Evolutionary conservation across 2,797 vertebrate genomes (phyloP).

Genomic region (Anableps anableps): DNA sequence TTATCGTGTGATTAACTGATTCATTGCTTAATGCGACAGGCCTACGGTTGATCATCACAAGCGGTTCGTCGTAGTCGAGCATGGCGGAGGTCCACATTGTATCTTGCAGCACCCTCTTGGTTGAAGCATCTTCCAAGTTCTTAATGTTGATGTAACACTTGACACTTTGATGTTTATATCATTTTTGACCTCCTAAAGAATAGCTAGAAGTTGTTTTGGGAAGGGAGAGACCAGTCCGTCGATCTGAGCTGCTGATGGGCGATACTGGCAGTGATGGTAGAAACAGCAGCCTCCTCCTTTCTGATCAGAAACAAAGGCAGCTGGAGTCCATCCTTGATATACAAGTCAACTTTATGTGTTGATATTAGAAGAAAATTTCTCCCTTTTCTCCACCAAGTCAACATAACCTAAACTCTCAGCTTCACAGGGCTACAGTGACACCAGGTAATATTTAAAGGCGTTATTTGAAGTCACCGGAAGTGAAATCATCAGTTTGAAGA

Average conservation of each 20-base stretch:
- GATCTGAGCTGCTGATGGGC: background rate
- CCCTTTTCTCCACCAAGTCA: too few species aligned
- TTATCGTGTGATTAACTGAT: too few species aligned
- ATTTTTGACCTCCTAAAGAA: too few species aligned
- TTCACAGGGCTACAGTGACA: background rate
- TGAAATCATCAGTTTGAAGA: background rate
- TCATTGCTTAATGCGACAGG: too few species aligned
- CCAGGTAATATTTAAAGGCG: background rate
- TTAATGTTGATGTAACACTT: too few species aligned
- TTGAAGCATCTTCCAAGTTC: too few species aligned
- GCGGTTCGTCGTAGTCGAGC: too few species aligned
- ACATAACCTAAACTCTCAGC: background rate
- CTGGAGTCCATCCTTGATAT: background rate
- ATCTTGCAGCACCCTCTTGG: too few species aligned
- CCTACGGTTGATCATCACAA: too few species aligned
- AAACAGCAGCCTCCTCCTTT: background rate
- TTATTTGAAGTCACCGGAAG: background rate
- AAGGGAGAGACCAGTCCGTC: background rate
- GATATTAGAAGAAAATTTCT: too few species aligned
- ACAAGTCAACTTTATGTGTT: background rate
- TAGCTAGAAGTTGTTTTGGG: background rate
- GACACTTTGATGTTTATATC: too few species aligned
- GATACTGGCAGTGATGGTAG: background rate
- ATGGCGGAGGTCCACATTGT: too few species aligned
- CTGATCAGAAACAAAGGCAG: background rate